Evolutionary conservation across 2,888 invertebrate species (phyloP).

Genomic region (Cyaniris semiargus): DNA sequence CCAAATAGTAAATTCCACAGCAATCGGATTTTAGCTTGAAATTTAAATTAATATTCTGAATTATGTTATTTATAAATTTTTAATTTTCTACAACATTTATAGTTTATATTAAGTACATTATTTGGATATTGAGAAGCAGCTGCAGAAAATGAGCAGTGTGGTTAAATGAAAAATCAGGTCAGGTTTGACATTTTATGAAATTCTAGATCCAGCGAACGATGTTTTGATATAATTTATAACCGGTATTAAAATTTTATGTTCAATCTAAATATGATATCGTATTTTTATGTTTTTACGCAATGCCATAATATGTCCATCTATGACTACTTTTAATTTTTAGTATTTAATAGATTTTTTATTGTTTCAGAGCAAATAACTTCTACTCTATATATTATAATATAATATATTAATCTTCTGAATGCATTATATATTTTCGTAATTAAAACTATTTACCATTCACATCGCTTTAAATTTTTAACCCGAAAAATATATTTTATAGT

Average conservation of each 20-base stretch:
- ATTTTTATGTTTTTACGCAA: neutral
- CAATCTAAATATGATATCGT: neutral
- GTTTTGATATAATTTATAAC: conserved; percentile 17
- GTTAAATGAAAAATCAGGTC: neutral
- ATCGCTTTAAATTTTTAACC: neutral
- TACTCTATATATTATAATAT: too few species aligned
- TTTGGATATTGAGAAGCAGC: neutral
- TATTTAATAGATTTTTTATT: neutral
- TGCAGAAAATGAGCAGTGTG: neutral
- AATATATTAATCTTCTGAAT: too few species aligned
- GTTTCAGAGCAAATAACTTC: neutral
- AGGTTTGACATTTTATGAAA: conserved; percentile 10
- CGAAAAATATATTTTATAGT: neutral
- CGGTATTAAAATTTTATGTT: neutral
- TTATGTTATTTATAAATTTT: too few species aligned
- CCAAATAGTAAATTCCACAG: too few species aligned
- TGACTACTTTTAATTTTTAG: neutral
- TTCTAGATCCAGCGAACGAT: neutral
- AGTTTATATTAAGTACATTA: neutral
- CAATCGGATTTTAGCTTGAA: too few species aligned
- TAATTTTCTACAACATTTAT: neutral
- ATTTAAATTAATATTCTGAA: too few species aligned
- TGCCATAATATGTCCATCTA: too few species aligned
- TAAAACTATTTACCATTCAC: too few species aligned
- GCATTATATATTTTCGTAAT: too few species aligned